Conservation (phyloP, 2,888 invertebrate species). For the Cerastoderma edule region DNA sequence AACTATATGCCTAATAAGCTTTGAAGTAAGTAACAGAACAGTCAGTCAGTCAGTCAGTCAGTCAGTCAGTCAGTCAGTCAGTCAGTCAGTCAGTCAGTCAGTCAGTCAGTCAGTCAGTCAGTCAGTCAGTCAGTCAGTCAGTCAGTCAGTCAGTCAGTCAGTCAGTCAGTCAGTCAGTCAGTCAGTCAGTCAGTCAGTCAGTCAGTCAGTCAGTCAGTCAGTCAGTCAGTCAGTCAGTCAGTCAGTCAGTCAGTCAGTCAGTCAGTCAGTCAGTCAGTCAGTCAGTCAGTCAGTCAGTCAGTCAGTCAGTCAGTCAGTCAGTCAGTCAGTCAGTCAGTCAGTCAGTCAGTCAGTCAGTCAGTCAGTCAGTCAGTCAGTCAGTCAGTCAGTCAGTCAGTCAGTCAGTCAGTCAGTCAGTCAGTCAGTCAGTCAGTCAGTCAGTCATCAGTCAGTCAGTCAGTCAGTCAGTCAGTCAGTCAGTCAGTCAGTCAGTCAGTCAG, state of each 20-base stretch:
- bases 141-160: slow-evolving; percentile 49
- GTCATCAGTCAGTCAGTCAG: not conserved
- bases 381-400: not conserved
- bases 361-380: slow-evolving; percentile 1
- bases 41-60: slow-evolving; percentile 34
- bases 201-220: slow-evolving; percentile 59
- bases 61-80: slow-evolving; percentile 35
- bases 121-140: slow-evolving; percentile 52
- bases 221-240: slow-evolving; percentile 64
- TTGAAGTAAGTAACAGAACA: too few relatives aligned
- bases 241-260: slow-evolving; percentile 63
- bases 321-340: slow-evolving; percentile 54
- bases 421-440: not conserved
- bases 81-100: slow-evolving; percentile 31
- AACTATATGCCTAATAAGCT: too few relatives aligned
- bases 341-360: slow-evolving; percentile 53
- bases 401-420: not conserved
- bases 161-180: slow-evolving; percentile 47
- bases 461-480: not conserved
- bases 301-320: slow-evolving; percentile 56
- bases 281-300: slow-evolving; percentile 63
- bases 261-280: slow-evolving; percentile 64
- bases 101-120: slow-evolving; percentile 49
- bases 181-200: slow-evolving; percentile 61
- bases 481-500: not conserved